These are phyloP conservation scores for Hydropsyche betteni DNA, from an alignment of 2,888 invertebrate species.

Conservation along the genomic window DNA sequence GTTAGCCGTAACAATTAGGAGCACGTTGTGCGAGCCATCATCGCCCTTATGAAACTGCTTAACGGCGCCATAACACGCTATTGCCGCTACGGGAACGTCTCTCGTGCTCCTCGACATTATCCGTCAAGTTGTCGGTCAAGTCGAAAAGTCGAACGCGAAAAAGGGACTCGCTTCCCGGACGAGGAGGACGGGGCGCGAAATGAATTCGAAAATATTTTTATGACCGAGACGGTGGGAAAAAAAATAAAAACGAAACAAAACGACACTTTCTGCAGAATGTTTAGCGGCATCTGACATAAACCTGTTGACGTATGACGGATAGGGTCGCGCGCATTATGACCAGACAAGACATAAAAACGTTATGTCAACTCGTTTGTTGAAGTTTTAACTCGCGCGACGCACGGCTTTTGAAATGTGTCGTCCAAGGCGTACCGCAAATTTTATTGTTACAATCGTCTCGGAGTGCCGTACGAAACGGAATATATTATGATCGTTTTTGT, in stretches of 20 bases:
- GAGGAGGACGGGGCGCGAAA: neutral
- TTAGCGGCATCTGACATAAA: conserved; percentile 25
- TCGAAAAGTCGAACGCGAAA: conserved; percentile 14
- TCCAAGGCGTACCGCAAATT: too few relatives aligned
- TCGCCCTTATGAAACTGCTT: conserved; percentile 50
- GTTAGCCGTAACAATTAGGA: conserved; percentile 47
- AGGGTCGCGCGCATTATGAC: neutral
- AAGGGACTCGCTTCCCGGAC: neutral
- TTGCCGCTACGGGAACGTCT: conserved; percentile 26
- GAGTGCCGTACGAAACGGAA: too few relatives aligned
- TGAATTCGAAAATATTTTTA: conserved; percentile 5
- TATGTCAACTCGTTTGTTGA: conserved; percentile 20
- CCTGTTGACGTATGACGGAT: conserved; percentile 22
- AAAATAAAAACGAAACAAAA: conserved; percentile 20
- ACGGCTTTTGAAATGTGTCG: neutral
- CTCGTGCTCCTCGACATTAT: conserved; percentile 6
- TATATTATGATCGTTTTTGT: too few relatives aligned
- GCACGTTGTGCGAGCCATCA: conserved; percentile 49
- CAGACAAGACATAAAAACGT: conserved; percentile 18
- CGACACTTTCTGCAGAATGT: conserved; percentile 3
- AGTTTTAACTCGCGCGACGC: neutral
- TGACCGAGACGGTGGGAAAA: neutral
- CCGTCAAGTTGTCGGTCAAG: conserved; percentile 26
- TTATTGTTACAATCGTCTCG: too few relatives aligned
- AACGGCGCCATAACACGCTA: conserved; percentile 43